phyloP scores from a whole-genome alignment of 2,113 vertebrate species.

The Garra rufa region DNA sequence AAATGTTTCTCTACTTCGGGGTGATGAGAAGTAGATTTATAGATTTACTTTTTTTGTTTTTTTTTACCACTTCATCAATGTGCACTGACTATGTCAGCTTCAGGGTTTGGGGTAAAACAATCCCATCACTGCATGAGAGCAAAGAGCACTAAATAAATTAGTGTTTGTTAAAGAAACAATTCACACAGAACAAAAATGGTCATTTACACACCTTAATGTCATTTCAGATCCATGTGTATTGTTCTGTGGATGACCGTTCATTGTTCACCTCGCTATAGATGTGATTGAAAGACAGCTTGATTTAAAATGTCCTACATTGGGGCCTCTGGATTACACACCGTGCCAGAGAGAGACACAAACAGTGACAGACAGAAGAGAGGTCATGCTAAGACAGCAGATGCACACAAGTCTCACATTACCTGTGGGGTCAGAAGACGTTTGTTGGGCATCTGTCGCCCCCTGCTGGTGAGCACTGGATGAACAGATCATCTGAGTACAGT shows the following conservation, averaged over 20 bases:
- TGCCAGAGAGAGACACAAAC: constrained; percentile 13
- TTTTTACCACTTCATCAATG: constrained; percentile 38
- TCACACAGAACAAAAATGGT: neutral
- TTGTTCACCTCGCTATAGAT: neutral
- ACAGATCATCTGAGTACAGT: neutral
- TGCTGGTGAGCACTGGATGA: constrained; percentile 42
- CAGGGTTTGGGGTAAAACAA: constrained; percentile 30
- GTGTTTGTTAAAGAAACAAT: neutral
- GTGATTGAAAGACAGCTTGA: neutral
- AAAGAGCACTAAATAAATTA: neutral
- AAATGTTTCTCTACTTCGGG: constrained; percentile 27
- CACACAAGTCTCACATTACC: constrained; percentile 25
- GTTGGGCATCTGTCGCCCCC: constrained; percentile 60
- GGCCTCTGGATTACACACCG: constrained; percentile 23
- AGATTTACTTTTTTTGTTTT: constrained; percentile 16
- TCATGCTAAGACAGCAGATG: constrained; percentile 26
- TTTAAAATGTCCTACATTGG: constrained; percentile 7
- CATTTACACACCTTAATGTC: neutral
- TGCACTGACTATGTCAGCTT: constrained; percentile 34
- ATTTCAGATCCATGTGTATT: no score
- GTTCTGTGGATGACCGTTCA: no score
- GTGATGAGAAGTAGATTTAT: constrained; percentile 38
- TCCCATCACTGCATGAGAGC: constrained; percentile 21
- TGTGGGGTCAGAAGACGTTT: constrained; percentile 34
- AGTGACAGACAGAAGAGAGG: constrained; percentile 30